These are phyloP conservation scores for Pelmatolapia mariae DNA, from an alignment of 2,113 vertebrate genomes.

Conservation along the genomic window DNA sequence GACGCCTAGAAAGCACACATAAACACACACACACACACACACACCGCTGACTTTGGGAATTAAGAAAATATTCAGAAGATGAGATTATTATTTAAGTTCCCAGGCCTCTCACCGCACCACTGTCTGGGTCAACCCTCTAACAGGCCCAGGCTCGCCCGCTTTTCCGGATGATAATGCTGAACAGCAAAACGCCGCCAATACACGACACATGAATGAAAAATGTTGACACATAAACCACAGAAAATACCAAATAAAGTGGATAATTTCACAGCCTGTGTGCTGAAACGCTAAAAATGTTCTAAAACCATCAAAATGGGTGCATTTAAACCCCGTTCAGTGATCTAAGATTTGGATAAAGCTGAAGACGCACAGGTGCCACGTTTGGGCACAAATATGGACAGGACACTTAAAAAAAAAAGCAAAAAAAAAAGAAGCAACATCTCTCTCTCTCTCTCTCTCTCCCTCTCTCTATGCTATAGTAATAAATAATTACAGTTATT, in stretches of 20 bases:
- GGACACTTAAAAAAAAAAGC: neutral
- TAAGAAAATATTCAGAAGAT: neutral
- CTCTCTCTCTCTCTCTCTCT: neutral
- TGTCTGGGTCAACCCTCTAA: slow-evolving; percentile 24
- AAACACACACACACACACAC: neutral
- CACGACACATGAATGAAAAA: neutral
- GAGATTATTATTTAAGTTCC: slow-evolving; percentile 26
- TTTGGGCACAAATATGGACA: neutral
- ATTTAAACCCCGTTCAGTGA: neutral
- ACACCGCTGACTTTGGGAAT: neutral
- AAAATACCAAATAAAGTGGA: slow-evolving; percentile 5
- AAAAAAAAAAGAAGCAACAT: neutral
- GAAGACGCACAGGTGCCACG: neutral
- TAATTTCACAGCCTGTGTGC: neutral
- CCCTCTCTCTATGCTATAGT: neutral
- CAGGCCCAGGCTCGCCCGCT: slow-evolving; percentile 12
- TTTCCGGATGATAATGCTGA: slow-evolving; percentile 27
- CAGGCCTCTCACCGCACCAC: slow-evolving; percentile 29
- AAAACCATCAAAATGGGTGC: neutral
- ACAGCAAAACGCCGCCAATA: slow-evolving; percentile 12
- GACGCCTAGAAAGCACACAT: neutral
- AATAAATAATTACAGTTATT: neutral
- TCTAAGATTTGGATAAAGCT: neutral
- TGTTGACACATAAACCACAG: neutral
- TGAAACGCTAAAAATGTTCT: neutral